These are phyloP conservation scores for Osmoderma eremita DNA, from an alignment of 2,888 invertebrate genomes.

Conservation along the genomic window DNA sequence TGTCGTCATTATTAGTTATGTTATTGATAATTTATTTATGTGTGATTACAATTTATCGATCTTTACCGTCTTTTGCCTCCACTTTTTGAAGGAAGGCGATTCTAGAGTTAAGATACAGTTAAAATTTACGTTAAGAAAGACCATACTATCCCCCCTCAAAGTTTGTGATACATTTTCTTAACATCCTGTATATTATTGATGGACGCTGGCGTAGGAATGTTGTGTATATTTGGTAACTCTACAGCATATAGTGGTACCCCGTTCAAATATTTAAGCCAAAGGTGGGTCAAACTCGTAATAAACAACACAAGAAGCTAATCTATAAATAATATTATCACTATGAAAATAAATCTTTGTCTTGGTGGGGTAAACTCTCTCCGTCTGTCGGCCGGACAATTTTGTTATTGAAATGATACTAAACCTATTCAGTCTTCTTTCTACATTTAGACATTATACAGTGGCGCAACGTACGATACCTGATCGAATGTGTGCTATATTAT, in stretches of 20 bases:
- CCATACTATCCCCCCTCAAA: too few species aligned
- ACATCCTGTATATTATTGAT: too few species aligned
- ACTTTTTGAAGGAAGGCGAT: too few species aligned
- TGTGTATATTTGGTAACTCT: conserved; percentile 24
- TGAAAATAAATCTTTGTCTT: conserved; percentile 39
- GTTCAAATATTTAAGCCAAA: conserved; percentile 41
- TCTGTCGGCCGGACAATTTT: conserved; percentile 31
- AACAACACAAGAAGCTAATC: conserved; percentile 39
- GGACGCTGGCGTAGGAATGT: not conserved
- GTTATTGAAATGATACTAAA: conserved; percentile 36
- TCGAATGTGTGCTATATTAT: conserved; percentile 36
- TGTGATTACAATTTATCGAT: too few species aligned
- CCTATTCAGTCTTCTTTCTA: conserved; percentile 32
- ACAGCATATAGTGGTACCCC: not conserved
- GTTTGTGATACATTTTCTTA: too few species aligned
- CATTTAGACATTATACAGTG: conserved; percentile 33
- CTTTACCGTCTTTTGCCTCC: too few species aligned
- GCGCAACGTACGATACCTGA: conserved; percentile 12
- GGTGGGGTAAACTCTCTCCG: conserved; percentile 33
- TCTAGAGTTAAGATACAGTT: too few species aligned
- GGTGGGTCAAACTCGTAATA: conserved; percentile 42
- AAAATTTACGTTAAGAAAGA: too few species aligned
- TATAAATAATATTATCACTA: conserved; percentile 41
- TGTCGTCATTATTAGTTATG: too few species aligned
- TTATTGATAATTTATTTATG: too few species aligned